These are phyloP conservation scores for Chelonus insularis DNA, from an alignment of 1,140 invertebrate species.

Conservation along the genomic window DNA sequence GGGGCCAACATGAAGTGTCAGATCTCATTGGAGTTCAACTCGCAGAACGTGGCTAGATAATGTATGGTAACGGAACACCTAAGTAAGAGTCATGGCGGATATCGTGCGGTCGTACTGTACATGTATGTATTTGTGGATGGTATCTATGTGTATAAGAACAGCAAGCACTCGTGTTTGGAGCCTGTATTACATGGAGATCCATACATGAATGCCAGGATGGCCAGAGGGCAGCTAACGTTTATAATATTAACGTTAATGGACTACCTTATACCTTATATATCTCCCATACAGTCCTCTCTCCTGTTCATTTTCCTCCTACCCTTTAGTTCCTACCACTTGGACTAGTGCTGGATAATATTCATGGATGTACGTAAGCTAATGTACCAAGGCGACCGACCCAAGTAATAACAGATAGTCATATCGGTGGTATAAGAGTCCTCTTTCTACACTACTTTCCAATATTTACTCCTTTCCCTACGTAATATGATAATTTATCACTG, in stretches of 20 bases:
- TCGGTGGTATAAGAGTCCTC: conserved; percentile 10
- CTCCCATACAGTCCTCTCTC: conserved; percentile 11
- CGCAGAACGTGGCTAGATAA: conserved; percentile 22
- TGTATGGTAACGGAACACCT: conserved; percentile 34
- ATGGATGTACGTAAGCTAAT: conserved; percentile 57
- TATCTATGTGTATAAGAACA: background rate
- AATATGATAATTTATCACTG: background rate
- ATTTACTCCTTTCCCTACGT: background rate
- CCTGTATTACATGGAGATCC: conserved; percentile 33
- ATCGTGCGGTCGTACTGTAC: background rate
- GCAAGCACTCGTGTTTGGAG: background rate
- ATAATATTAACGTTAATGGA: conserved; percentile 63
- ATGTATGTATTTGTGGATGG: background rate
- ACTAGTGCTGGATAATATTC: conserved; percentile 53
- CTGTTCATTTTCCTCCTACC: conserved; percentile 11
- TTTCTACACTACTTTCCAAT: background rate
- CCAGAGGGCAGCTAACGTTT: conserved; percentile 61
- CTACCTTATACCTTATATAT: conserved; percentile 61
- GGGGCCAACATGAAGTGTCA: conserved; percentile 21
- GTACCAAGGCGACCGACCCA: conserved; percentile 47
- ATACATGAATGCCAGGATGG: conserved; percentile 51
- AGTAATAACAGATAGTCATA: conserved; percentile 46
- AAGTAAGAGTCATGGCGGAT: conserved; percentile 30
- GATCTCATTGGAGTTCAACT: conserved; percentile 9
- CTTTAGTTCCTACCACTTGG: conserved; percentile 3